Evolutionary conservation across 2,888 invertebrate species (phyloP).

Genomic region (Xanthia icteritia): DNA sequence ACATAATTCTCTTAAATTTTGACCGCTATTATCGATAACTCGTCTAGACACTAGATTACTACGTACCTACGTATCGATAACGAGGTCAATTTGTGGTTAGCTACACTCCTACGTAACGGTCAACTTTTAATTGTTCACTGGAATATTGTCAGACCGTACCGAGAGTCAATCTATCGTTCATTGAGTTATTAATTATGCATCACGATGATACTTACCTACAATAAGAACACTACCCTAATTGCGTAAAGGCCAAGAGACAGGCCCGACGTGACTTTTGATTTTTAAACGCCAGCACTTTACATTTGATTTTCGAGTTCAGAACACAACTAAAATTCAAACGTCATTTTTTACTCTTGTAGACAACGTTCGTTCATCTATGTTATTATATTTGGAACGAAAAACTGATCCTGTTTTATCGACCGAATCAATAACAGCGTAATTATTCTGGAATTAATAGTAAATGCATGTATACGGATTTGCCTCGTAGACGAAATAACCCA

Average conservation of each 20-base stretch:
- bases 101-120: slow-evolving; percentile 27
- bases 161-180: not conserved
- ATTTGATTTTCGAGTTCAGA: not conserved
- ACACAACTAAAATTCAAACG: not conserved
- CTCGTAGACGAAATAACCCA: not conserved
- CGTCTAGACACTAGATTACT: slow-evolving; percentile 3
- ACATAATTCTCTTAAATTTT: slow-evolving; percentile 31
- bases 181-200: not conserved
- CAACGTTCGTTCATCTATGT: not conserved
- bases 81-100: slow-evolving; percentile 42
- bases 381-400: not conserved
- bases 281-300: too few relatives aligned
- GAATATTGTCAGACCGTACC: not conserved
- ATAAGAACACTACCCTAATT: too few relatives aligned
- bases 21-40: slow-evolving; percentile 18
- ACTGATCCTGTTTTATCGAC: not conserved
- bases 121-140: slow-evolving; percentile 3
- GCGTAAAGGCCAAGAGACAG: too few relatives aligned
- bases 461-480: not conserved
- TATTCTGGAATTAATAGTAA: not conserved
- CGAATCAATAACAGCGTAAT: not conserved
- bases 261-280: too few relatives aligned
- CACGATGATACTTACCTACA: too few relatives aligned
- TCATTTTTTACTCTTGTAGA: not conserved
- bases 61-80: slow-evolving; percentile 16